Evolutionary conservation across 2,113 vertebrate species (phyloP).

Genomic region (Coptodon bakossiorum): DNA sequence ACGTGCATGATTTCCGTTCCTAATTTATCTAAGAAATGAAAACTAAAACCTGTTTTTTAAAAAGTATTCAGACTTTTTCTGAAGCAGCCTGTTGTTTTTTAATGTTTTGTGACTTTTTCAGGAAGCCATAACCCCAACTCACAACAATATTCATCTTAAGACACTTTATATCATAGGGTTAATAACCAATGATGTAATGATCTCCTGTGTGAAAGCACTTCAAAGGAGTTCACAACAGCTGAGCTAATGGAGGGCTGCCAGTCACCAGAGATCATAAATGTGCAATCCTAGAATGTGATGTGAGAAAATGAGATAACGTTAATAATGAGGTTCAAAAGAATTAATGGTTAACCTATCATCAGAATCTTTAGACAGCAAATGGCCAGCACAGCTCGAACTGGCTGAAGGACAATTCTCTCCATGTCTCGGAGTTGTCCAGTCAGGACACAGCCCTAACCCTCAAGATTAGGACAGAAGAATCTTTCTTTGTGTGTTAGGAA

Average conservation of each 20-base stretch:
- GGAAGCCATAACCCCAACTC: not conserved
- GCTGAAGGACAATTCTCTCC: not conserved
- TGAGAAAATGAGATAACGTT: not conserved
- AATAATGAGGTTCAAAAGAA: too few relatives aligned
- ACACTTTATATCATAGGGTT: not conserved
- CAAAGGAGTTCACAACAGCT: not conserved
- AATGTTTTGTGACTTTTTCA: not conserved
- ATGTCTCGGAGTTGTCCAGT: not conserved
- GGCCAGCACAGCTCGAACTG: not conserved
- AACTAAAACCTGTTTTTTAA: not conserved
- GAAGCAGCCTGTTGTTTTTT: not conserved
- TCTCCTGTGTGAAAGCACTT: not conserved
- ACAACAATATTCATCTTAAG: not conserved
- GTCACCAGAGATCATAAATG: not conserved
- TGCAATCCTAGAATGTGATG: not conserved
- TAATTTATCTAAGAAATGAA: not conserved
- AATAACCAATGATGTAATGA: not conserved
- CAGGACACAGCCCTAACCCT: not conserved
- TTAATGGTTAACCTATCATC: not conserved
- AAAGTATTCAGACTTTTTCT: not conserved
- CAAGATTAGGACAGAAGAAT: not conserved
- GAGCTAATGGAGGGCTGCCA: fast-evolving
- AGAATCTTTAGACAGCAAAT: not conserved
- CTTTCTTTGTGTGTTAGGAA: not conserved
- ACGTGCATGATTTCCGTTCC: not conserved